Percentiles rank a stretch among this genome's conserved stretches.
These are phyloP conservation scores for Exaiptasia diaphana DNA, from an alignment of 64 coral and sea anemone genomes.

Conservation along the genomic window DNA sequence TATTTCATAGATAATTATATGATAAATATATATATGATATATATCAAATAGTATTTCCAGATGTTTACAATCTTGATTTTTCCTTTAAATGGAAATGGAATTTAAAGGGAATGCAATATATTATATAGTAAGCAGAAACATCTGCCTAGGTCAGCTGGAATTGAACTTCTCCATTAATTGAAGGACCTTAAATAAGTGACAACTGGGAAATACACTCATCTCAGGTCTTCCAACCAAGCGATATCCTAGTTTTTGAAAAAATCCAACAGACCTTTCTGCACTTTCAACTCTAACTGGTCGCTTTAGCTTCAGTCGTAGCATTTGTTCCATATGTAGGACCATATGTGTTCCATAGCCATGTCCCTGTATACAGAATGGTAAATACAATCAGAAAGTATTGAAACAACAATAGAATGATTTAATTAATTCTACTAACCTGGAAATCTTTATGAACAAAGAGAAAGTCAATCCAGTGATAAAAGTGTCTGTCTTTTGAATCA, in stretches of 20 bases:
- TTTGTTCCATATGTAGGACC: constrained; percentile 49
- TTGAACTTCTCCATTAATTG: constrained; percentile 88
- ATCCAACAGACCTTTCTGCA: constrained; percentile 67
- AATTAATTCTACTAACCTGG: constrained; percentile 49
- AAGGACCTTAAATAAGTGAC: constrained; percentile 65
- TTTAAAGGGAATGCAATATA: no score
- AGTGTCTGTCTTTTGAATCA: constrained; percentile 36
- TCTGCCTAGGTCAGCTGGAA: no score
- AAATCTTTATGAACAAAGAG: constrained; percentile 93
- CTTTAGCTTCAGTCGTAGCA: constrained; percentile 27
- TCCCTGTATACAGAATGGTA: constrained; percentile 21
- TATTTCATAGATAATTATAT: no score
- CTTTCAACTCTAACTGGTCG: constrained; percentile 82
- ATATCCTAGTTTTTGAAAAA: constrained; percentile 78
- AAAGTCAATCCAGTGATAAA: constrained; percentile 87
- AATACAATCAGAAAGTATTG: neutral
- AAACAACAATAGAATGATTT: neutral
- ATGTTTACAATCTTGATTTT: no score
- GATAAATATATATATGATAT: no score
- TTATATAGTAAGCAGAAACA: no score
- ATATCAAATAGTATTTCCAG: no score
- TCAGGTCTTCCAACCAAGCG: constrained; percentile 55
- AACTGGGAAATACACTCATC: constrained; percentile 56
- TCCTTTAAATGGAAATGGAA: no score
- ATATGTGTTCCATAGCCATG: constrained; percentile 74